Evolutionary conservation across 2,113 vertebrate genomes (phyloP), one percentile per base, ranked within the genome.

Genomic region (Vulpes lagopus): DNA sequence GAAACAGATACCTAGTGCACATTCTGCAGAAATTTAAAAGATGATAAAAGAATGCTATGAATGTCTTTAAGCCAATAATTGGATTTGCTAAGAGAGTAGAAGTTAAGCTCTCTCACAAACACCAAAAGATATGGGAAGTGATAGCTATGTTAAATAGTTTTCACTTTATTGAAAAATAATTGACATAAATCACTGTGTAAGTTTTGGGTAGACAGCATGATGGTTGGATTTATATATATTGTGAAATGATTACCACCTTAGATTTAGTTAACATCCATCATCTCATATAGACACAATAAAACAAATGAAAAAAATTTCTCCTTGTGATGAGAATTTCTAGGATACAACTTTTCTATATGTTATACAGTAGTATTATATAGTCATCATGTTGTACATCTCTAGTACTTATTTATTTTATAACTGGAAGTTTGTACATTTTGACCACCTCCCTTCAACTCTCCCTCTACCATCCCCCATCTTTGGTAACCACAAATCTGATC

Each of bases 1-100:
- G 30, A 60, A 94, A 96, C 82, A 95, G 11, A 73, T 60, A 57
- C 9, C 51, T 17, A 88, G 43, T 83, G 5, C 38, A 87, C 20
- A 79, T 91, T 96, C 62, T 55, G 35, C 51, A 96, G 74, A 92
- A 96, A 91, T 80, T 81, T 14, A 79, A 88, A 74, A 91, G 69
- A 92, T 74, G 23, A 60, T n/a, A 82, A 59, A 59, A 78, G 53
- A 87, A 95, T 88, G 20, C 23, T 25, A 89, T 12, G 17, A 87
- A n/a, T 32, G 17, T 86, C 30, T 89, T 91, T 85, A 69, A 76
- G 25, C 5, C 65, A 85, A 87, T 84, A 76, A 92, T 69, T 30
- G 25, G 57, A 81, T 69, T 81, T 57, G 25, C 76, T 57, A 65
- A 55, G 60, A 79, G 32, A 55, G 49, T 57, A 57, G 51, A 81